Base-by-base conservation (phyloP, 2,888 invertebrate genomes). In the Leptinotarsa peninsularis region DNA sequence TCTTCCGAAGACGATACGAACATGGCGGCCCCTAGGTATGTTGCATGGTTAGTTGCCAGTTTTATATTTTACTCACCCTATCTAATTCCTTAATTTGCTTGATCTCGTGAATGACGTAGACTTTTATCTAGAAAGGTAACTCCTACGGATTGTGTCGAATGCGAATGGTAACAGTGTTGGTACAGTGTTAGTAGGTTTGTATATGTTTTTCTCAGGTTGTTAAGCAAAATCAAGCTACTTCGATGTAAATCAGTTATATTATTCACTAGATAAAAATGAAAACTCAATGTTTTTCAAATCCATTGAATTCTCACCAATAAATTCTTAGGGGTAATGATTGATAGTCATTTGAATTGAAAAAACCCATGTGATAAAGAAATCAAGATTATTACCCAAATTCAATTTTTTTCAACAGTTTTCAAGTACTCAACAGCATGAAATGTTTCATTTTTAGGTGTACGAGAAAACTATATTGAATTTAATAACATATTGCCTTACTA, bases 11-110 rank as follows among this genome's bases (percentile, higher is more conserved):
- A 82, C 76, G 80, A 83, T 75, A 83, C 86, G 75, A 86, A 85
- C 75, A 89, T 88, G 84, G 89, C 90, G 21, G 88, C 88, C 73
- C 87, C 91, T 84, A 87, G 89, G 86, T 90, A 89, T 78, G 88
- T 88, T 87, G 88, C 88, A 88, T 88, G 88, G 87, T 87, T 87
- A 87, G 87, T 87, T 86, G 82, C 84, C 71, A 77, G 78, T 82
- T 80, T 82, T 83, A 75, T 79, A 76, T 71, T 77, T 76, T 71
- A 77, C 71, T 77, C 27, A 68, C 68, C 69, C 18, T 50, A 76
- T 75, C 74, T 70, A 70, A 77, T 76, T 76, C 67, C 75, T 79
- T 80, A 76, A 77, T 78, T 77, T 75, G 69, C 77, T 78, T 78
- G 74, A 74, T 74, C 63, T 58, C 66, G 76, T 75, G 78, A 75